phyloP scores from a whole-genome alignment of 2,888 invertebrate genomes.

The Arctia plantaginis region DNA sequence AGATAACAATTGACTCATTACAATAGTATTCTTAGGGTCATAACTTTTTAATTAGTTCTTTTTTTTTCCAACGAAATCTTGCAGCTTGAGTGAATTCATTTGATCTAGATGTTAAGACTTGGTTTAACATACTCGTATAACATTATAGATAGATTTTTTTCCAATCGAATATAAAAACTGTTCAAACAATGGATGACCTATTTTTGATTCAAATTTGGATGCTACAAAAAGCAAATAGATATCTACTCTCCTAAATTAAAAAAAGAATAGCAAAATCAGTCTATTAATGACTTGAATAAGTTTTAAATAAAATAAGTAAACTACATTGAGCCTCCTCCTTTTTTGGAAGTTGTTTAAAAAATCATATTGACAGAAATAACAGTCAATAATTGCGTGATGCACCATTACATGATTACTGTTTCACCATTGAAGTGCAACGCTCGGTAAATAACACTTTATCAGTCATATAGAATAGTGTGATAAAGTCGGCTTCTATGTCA shows the following conservation, averaged over 20 bases:
- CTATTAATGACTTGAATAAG: no score
- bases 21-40: neutral
- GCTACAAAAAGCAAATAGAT: neutral
- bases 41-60: neutral
- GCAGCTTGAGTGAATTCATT: no score
- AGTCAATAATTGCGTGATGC: conserved; percentile 5
- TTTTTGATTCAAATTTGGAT: neutral
- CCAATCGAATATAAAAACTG: neutral
- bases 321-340: no score
- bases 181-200: neutral
- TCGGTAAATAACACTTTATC: conserved; percentile 44
- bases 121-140: neutral
- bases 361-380: neutral
- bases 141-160: neutral
- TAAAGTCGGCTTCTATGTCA: conserved; percentile 51
- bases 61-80: no score
- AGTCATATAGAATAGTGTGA: conserved; percentile 40
- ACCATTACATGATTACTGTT: conserved; percentile 12
- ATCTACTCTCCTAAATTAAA: neutral
- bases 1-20: neutral
- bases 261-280: neutral
- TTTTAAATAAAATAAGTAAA: no score
- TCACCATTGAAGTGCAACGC: conserved; percentile 36
- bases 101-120: no score
- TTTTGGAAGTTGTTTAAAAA: no score